phyloP scores from a whole-genome alignment of 2,113 vertebrate species.

The Neoarius graeffei region DNA sequence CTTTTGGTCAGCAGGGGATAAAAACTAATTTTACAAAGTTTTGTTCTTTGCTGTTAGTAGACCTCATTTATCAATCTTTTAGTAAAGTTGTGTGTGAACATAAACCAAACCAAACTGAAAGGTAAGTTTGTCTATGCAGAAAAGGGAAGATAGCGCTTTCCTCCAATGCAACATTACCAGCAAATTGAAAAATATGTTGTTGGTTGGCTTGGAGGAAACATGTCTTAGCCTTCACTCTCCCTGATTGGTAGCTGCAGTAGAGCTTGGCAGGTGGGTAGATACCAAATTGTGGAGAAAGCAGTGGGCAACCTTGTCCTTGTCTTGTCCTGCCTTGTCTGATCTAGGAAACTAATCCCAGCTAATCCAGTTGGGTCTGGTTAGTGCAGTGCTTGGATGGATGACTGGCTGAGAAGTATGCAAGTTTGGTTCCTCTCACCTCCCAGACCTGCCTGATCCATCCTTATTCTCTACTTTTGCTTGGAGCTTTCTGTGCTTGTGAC shows the following conservation, averaged over 20 bases:
- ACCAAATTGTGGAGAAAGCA: not conserved
- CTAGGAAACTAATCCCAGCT: not conserved
- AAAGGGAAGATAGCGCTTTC: not conserved
- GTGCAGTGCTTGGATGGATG: not conserved
- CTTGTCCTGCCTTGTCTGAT: not conserved
- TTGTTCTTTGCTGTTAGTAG: too few species aligned
- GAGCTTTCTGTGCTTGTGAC: not conserved
- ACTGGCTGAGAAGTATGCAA: not conserved
- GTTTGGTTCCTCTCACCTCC: not conserved
- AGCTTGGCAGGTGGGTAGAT: not conserved
- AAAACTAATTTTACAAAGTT: too few species aligned
- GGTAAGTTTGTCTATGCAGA: not conserved
- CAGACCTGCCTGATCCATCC: not conserved
- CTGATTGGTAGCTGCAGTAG: not conserved
- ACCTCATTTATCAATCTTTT: too few species aligned
- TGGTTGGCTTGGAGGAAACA: not conserved
- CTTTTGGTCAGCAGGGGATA: too few species aligned
- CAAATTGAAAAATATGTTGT: not conserved
- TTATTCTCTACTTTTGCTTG: not conserved
- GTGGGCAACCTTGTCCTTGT: too few species aligned
- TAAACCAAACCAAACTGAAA: too few species aligned
- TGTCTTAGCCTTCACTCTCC: not conserved
- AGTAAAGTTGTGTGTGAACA: too few species aligned
- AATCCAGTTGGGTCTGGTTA: not conserved
- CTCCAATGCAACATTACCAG: not conserved